Percentiles rank a stretch among this genome's conserved stretches.
phyloP scores from a whole-genome alignment of 2,888 invertebrate genomes.

The Drosophila suboccidentalis region DNA sequence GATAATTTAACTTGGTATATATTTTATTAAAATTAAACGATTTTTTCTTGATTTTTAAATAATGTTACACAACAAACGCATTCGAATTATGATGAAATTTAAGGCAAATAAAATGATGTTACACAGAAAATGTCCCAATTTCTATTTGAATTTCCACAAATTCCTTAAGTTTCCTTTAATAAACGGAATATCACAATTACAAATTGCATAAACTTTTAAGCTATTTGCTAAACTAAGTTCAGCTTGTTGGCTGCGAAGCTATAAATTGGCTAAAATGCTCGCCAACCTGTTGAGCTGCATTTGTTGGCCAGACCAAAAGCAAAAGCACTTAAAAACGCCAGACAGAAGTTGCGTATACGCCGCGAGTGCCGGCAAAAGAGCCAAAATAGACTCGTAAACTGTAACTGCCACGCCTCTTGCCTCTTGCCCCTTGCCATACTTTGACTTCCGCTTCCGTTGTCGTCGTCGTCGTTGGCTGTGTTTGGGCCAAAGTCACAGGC shows the following conservation, averaged over 20 bases:
- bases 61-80: too few relatives aligned
- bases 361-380: conserved; percentile 51
- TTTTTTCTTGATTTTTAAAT: too few relatives aligned
- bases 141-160: background rate
- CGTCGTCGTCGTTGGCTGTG: background rate
- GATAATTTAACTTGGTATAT: too few relatives aligned
- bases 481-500: conserved; percentile 30
- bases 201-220: background rate
- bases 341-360: conserved; percentile 62
- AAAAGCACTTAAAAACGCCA: conserved; percentile 10
- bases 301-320: conserved; percentile 11
- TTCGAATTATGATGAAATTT: too few relatives aligned
- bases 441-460: conserved; percentile 10
- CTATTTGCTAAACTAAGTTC: background rate
- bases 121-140: background rate
- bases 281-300: conserved; percentile 64
- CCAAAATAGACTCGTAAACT: conserved; percentile 34
- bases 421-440: background rate
- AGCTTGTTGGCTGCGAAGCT: conserved; percentile 18
- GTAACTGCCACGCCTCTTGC: conserved; percentile 28
- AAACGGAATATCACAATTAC: background rate
- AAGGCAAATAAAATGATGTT: background rate
- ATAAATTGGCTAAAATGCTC: conserved; percentile 59
- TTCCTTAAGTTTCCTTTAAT: background rate
- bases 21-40: too few relatives aligned